Conservation (phyloP, 1,140 invertebrate genomes). For the Cherax destructor region DNA sequence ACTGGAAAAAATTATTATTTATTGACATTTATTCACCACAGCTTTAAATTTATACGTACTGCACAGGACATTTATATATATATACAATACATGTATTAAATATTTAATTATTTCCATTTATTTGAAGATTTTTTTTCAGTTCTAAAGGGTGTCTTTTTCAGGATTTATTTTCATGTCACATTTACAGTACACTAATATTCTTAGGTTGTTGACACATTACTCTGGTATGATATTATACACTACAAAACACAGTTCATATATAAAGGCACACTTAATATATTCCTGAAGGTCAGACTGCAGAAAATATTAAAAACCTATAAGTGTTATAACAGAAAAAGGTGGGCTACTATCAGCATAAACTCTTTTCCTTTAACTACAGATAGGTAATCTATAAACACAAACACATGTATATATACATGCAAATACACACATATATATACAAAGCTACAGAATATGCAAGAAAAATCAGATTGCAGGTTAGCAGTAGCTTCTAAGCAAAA, state of each 20-base stretch:
- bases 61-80: neutral
- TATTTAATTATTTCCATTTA: neutral
- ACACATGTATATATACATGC: constrained; percentile 8
- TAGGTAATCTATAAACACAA: neutral
- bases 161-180: neutral
- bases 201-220: too few species aligned
- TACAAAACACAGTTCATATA: too few species aligned
- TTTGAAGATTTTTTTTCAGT: neutral
- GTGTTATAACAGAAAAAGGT: too few species aligned
- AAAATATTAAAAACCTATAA: too few species aligned
- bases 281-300: too few species aligned
- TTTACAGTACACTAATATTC: neutral
- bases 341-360: too few species aligned
- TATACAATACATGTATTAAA: neutral
- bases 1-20: neutral
- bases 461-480: too few species aligned
- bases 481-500: too few species aligned
- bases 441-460: neutral
- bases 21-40: neutral
- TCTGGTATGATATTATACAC: too few species aligned
- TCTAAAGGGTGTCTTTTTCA: neutral
- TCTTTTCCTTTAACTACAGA: too few species aligned
- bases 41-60: constrained; percentile 1
- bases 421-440: constrained; percentile 1
- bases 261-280: neutral